Evolutionary conservation across 2,113 vertebrate species (phyloP).

Genomic region (Platycercus adscitus): DNA sequence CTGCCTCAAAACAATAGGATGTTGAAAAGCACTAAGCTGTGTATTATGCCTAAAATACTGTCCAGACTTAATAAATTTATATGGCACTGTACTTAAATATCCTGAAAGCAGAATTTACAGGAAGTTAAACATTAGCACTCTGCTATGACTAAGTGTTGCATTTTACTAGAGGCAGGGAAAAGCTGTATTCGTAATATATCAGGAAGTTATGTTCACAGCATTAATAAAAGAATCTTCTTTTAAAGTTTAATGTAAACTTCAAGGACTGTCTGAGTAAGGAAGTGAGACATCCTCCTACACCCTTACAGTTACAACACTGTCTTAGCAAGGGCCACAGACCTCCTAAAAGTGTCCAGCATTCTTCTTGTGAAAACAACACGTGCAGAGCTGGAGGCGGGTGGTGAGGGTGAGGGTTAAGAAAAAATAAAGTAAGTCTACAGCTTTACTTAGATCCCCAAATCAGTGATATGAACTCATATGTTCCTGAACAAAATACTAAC

Average conservation of each 20-base stretch:
- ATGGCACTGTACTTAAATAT: conserved; percentile 2
- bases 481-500: conserved; percentile 2
- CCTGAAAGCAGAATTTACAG: conserved; percentile 36
- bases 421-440: neutral
- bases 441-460: neutral
- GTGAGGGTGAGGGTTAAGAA: neutral
- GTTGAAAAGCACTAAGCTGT: conserved; percentile 11
- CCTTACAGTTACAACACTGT: neutral
- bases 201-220: neutral
- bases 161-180: conserved; percentile 36
- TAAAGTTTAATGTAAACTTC: neutral
- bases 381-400: neutral
- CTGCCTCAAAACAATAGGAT: neutral
- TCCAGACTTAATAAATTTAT: conserved; percentile 45
- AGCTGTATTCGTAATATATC: neutral
- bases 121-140: conserved; percentile 41
- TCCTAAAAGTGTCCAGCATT: neutral
- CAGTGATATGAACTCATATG: neutral
- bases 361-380: neutral
- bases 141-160: conserved; percentile 28
- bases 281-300: neutral
- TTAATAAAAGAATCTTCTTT: neutral
- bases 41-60: conserved; percentile 3
- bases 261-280: neutral
- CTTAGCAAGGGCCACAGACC: neutral